Evolutionary conservation across 2,113 vertebrate species (phyloP).

Genomic region (Malurus alboscapulatus): DNA sequence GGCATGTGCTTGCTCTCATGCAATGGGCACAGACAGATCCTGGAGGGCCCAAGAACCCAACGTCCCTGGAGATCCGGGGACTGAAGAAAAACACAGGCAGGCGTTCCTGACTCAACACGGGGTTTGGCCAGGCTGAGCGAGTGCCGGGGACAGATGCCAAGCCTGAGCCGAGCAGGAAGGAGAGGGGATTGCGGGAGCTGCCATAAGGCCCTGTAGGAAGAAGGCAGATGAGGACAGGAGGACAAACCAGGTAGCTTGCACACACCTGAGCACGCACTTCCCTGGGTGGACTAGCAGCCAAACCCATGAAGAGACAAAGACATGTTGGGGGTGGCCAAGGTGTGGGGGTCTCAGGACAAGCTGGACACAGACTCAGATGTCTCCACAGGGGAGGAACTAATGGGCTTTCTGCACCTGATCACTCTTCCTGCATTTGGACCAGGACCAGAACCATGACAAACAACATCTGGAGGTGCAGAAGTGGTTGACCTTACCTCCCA

Average conservation of each 20-base stretch:
- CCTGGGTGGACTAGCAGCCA: not conserved
- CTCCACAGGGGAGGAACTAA: not conserved
- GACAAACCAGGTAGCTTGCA: not conserved
- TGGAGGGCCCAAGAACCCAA: not conserved
- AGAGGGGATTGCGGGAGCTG: not conserved
- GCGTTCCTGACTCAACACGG: conserved; percentile 39
- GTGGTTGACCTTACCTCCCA: not conserved
- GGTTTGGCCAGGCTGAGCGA: conserved; percentile 37
- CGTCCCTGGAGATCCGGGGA: not conserved
- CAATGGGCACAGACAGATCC: not conserved
- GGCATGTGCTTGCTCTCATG: rapidly evolving
- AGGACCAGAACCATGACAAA: not conserved
- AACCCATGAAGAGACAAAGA: not conserved
- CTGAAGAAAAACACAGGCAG: conserved; percentile 51
- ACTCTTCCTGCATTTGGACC: not conserved
- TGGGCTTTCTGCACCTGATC: not conserved
- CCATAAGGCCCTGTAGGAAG: conserved; percentile 1
- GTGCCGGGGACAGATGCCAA: not conserved
- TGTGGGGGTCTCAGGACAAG: not conserved
- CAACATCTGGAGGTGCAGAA: not conserved
- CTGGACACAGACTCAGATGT: not conserved
- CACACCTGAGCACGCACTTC: rapidly evolving
- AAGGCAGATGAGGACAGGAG: not conserved
- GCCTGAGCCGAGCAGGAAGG: conserved; percentile 7
- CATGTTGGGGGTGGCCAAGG: rapidly evolving